These are phyloP conservation scores for Diplogasteroides magnus DNA, from an alignment of 1,140 invertebrate genomes.

Conservation along the genomic window DNA sequence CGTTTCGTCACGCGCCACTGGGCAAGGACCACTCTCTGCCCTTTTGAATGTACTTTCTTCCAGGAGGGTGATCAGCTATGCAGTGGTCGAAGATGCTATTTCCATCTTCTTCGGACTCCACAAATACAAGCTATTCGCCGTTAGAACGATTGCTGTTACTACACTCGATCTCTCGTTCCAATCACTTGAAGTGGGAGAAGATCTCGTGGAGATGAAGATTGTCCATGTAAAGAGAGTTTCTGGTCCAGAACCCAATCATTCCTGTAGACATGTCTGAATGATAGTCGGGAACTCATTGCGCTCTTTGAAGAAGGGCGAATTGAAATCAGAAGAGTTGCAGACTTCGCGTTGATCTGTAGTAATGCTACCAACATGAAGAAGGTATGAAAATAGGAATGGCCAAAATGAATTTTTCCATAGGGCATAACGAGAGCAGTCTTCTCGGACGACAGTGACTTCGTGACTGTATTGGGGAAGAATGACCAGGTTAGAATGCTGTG, in stretches of 20 bases:
- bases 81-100: not conserved
- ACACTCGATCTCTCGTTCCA: not conserved
- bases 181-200: not conserved
- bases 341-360: not conserved
- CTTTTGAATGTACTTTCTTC: not conserved
- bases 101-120: not conserved
- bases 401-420: not conserved
- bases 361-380: not conserved
- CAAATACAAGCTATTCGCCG: not conserved
- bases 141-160: not conserved
- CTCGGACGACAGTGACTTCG: not conserved
- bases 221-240: not conserved
- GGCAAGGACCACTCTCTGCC: no score
- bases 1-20: not conserved
- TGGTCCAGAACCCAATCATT: not conserved
- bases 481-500: not conserved
- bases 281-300: not conserved
- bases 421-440: not conserved
- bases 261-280: not conserved
- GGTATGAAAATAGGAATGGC: not conserved
- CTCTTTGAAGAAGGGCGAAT: not conserved
- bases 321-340: not conserved
- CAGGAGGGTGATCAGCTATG: not conserved
- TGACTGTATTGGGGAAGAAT: not conserved
- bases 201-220: not conserved